A percentile compares a stretch with the other conserved stretches of the same genome.
Conservation (phyloP, 64 coral and sea anemone genomes). For the Montipora efflorescens region DNA sequence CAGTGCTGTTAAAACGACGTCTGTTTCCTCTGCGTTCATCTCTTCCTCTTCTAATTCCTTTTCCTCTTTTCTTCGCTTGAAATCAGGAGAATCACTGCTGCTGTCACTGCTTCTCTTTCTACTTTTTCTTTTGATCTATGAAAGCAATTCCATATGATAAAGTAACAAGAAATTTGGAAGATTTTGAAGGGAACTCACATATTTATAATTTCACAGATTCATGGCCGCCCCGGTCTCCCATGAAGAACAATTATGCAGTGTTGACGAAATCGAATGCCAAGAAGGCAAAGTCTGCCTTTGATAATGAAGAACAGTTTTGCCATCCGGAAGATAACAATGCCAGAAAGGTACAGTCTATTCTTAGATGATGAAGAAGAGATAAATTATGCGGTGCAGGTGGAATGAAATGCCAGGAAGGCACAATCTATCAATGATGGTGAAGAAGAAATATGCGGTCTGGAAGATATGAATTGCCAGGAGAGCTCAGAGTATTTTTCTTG, state of each 20-base stretch:
- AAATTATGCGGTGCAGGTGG: too few species aligned
- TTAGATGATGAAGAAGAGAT: too few species aligned
- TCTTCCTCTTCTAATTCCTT: not conserved
- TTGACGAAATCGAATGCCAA: not conserved
- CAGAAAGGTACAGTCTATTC: too few species aligned
- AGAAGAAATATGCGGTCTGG: too few species aligned
- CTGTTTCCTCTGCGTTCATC: not conserved
- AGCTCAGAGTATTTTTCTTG: not conserved
- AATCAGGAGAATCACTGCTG: not conserved
- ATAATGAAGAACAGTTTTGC: not conserved
- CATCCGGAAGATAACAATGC: not conserved
- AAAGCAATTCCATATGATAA: slow-evolving; percentile 8
- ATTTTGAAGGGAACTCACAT: not conserved
- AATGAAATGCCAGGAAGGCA: too few species aligned
- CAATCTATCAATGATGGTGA: too few species aligned
- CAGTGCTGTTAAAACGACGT: not conserved
- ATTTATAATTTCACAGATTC: not conserved
- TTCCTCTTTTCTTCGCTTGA: not conserved
- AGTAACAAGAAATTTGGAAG: not conserved
- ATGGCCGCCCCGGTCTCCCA: not conserved
- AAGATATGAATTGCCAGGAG: not conserved
- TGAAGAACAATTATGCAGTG: too few species aligned
- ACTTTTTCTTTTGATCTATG: not conserved
- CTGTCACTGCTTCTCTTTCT: not conserved
- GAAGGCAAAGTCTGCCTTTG: not conserved